A percentile compares a stretch with the other conserved stretches of the same genome.
Conservation (phyloP, 2,888 invertebrate species). For the Calliscelio sp. region DNA sequence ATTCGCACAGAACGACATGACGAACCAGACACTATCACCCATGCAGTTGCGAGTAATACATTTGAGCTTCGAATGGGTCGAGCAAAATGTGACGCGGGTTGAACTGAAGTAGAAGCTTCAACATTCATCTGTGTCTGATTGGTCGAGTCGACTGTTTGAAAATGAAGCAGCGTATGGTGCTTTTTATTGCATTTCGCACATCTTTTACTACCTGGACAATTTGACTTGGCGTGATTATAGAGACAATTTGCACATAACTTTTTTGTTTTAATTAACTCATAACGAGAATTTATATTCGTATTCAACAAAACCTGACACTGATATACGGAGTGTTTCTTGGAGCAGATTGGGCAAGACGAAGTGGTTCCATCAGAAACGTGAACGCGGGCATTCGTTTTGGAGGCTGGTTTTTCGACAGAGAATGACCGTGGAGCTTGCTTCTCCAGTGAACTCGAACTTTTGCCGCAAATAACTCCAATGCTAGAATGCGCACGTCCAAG, state of each 20-base stretch:
- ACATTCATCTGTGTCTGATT: neutral
- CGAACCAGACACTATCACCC: constrained; percentile 10
- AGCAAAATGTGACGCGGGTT: neutral
- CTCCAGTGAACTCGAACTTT: neutral
- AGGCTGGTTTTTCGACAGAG: neutral
- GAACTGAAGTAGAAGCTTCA: neutral
- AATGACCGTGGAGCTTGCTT: neutral
- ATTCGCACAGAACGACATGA: too few relatives aligned
- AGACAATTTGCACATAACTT: neutral
- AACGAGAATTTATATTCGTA: neutral
- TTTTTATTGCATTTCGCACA: constrained; percentile 32
- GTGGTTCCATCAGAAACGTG: neutral
- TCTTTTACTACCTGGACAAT: neutral
- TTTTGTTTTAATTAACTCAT: neutral
- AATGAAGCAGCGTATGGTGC: constrained; percentile 43
- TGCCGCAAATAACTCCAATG: neutral
- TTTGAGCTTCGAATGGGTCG: neutral
- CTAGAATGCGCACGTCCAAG: neutral
- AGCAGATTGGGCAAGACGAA: neutral
- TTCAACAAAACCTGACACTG: neutral
- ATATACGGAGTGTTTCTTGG: neutral
- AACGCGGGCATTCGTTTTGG: neutral
- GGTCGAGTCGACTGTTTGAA: neutral
- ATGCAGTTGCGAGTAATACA: constrained; percentile 33
- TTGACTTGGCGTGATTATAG: neutral